Evolutionary conservation across 1,140 invertebrate genomes (phyloP).

Genomic region (Phortica variegata): DNA sequence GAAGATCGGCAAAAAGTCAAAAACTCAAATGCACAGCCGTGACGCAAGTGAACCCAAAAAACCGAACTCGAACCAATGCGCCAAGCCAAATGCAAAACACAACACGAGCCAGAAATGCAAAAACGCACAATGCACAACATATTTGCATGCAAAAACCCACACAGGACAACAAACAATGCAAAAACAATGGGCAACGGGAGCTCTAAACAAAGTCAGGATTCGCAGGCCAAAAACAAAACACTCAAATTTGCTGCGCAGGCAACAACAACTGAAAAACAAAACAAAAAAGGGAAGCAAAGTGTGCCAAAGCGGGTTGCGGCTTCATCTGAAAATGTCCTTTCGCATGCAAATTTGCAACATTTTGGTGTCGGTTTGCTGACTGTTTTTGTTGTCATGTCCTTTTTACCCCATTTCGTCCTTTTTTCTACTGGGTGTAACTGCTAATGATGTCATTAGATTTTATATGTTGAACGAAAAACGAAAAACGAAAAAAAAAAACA

Average conservation of each 20-base stretch:
- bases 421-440: conserved; percentile 4
- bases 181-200: neutral
- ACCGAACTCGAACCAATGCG: too few species aligned
- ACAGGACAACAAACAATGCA: neutral
- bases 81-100: conserved; percentile 25
- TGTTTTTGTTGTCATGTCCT: conserved; percentile 8
- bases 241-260: neutral
- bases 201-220: neutral
- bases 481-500: neutral
- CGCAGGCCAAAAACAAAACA: too few species aligned
- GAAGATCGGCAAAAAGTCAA: neutral
- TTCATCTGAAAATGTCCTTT: too few species aligned
- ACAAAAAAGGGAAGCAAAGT: conserved; percentile 3
- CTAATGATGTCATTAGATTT: conserved; percentile 5
- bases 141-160: conserved; percentile 4
- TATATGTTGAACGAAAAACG: too few species aligned
- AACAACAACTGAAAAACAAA: too few species aligned
- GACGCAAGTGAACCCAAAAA: conserved; percentile 5
- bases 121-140: conserved; percentile 12
- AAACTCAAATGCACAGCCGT: conserved; percentile 4
- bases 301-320: conserved; percentile 3
- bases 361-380: conserved; percentile 8
- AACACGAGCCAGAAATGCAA: too few species aligned
- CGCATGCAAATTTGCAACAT: conserved; percentile 36
- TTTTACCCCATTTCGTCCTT: too few species aligned